Percentiles rank a stretch among this genome's conserved stretches.
Evolutionary conservation across 2,797 vertebrate genomes (phyloP).

Genomic region (Remorina albescens): DNA sequence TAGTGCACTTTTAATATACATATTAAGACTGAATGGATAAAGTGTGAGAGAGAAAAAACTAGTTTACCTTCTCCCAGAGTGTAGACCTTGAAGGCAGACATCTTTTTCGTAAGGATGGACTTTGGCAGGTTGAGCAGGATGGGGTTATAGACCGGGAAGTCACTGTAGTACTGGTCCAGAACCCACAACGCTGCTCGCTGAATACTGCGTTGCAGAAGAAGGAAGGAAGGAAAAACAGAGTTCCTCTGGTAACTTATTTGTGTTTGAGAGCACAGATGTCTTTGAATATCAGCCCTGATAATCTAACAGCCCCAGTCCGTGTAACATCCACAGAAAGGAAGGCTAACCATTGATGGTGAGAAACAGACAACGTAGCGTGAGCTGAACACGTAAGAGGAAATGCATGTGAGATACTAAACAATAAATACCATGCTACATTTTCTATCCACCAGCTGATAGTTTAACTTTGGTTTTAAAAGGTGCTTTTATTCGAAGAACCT

Average conservation of each 20-base stretch:
- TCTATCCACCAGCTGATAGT: too few species aligned
- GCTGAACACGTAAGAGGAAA: too few species aligned
- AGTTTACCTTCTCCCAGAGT: slow-evolving; percentile 91
- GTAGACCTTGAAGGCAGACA: slow-evolving; percentile 96
- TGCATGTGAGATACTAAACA: too few species aligned
- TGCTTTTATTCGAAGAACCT: too few species aligned
- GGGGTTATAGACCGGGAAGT: slow-evolving; percentile 95
- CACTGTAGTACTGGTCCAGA: slow-evolving; percentile 95
- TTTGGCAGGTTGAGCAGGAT: slow-evolving; percentile 95
- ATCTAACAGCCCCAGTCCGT: neutral
- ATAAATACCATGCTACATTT: too few species aligned
- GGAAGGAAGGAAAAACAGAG: neutral
- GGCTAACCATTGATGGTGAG: slow-evolving; percentile 19
- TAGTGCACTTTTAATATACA: neutral
- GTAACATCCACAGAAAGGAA: slow-evolving; percentile 8
- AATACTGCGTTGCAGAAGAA: slow-evolving; percentile 82
- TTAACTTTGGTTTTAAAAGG: too few species aligned
- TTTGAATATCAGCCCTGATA: neutral
- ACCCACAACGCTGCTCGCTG: slow-evolving; percentile 94
- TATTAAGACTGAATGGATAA: neutral
- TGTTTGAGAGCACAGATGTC: too few species aligned
- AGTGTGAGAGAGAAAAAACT: too few species aligned
- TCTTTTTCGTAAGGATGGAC: slow-evolving; percentile 95
- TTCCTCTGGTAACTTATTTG: neutral
- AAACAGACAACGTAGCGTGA: too few species aligned